These are phyloP conservation scores for Antechinus flavipes DNA, from an alignment of 2,113 vertebrate genomes.

Conservation along the genomic window DNA sequence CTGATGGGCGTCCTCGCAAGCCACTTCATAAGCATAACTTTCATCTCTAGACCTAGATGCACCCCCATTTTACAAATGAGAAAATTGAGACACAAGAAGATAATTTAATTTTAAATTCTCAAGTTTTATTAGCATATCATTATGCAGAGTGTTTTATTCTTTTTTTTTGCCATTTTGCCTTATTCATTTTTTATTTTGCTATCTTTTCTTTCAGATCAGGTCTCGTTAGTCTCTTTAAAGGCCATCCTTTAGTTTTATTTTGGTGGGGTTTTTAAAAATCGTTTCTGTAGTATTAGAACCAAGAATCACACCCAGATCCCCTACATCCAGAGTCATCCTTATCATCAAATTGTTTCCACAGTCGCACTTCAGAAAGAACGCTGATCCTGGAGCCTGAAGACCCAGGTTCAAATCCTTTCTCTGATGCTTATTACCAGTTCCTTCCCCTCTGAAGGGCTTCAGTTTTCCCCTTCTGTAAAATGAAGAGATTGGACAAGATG, in stretches of 20 bases:
- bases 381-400: neutral
- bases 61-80: neutral
- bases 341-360: neutral
- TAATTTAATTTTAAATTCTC: neutral
- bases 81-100: neutral
- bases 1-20: neutral
- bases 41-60: neutral
- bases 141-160: no score
- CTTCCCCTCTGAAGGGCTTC: neutral
- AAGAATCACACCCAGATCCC: neutral
- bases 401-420: neutral
- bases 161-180: no score
- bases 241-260: no score
- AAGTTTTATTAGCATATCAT: no score
- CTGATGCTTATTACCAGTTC: neutral
- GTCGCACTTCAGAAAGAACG: neutral
- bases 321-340: neutral
- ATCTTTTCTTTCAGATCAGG: no score
- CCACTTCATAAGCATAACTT: neutral
- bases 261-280: no score
- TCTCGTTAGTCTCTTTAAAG: no score
- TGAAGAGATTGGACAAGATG: neutral
- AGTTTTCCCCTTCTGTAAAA: neutral
- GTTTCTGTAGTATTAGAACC: neutral
- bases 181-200: no score